These are phyloP conservation scores for Nerophis ophidion DNA, from an alignment of 2,113 vertebrate genomes.

Conservation along the genomic window DNA sequence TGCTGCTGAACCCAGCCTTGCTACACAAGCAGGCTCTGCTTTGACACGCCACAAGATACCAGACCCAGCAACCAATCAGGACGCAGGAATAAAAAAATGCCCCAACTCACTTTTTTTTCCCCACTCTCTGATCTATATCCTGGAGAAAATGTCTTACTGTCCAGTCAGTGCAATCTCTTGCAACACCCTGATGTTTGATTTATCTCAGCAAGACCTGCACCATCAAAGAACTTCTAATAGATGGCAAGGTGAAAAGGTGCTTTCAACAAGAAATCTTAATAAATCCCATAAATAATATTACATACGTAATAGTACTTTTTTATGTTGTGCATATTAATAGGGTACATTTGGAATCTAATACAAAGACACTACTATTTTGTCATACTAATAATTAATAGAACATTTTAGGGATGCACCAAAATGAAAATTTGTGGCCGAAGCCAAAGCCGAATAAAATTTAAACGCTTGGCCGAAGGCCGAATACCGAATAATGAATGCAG, in stretches of 20 bases:
- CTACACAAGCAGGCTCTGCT: not conserved
- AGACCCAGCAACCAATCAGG: not conserved
- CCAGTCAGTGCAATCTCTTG: not conserved
- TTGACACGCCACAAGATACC: not conserved
- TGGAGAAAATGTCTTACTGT: not conserved
- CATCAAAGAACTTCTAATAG: not conserved
- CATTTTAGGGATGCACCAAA: no score
- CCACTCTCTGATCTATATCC: not conserved
- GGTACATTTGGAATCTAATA: no score
- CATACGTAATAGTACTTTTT: no score
- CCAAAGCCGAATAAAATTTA: no score
- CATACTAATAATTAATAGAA: no score
- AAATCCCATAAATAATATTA: no score
- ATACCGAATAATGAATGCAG: no score
- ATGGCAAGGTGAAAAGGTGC: not conserved
- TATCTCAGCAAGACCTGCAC: not conserved
- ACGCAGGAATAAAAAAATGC: not conserved
- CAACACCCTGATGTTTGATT: not conserved
- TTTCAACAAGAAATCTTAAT: no score
- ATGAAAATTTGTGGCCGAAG: no score
- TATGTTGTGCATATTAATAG: no score
- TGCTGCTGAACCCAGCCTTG: not conserved
- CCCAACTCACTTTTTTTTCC: not conserved
- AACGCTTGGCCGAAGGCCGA: no score
- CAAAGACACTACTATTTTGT: no score